Conservation (phyloP, 2,113 vertebrate genomes). For the Heptranchias perlo region DNA sequence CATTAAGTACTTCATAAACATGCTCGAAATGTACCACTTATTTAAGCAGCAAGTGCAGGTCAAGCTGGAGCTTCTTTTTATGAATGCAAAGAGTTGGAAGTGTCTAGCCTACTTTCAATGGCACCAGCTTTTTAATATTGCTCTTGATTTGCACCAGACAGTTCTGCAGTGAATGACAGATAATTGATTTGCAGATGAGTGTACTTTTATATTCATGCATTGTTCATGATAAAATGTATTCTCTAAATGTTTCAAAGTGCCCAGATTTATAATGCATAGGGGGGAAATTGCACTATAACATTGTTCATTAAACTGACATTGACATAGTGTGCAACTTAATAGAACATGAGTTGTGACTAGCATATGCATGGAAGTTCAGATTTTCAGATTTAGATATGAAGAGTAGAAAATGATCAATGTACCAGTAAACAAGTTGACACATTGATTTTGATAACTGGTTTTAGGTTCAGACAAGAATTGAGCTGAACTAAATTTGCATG, state of each 20-base stretch:
- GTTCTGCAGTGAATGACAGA: conserved; percentile 30
- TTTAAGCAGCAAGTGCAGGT: background rate
- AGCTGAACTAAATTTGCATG: background rate
- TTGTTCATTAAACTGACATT: conserved; percentile 23
- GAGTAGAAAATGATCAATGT: background rate
- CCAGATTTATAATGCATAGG: background rate
- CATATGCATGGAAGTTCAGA: background rate
- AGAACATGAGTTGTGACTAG: background rate
- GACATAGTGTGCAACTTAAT: background rate
- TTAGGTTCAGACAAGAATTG: background rate
- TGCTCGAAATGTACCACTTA: background rate
- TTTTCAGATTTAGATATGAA: background rate
- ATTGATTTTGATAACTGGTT: background rate
- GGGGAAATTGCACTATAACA: conserved; percentile 12
- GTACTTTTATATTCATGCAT: conserved; percentile 10
- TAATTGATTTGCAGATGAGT: conserved; percentile 25
- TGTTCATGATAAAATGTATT: background rate
- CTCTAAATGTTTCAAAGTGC: conserved; percentile 27
- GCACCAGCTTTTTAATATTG: conserved; percentile 11
- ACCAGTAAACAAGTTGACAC: background rate
- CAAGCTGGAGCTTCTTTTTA: background rate
- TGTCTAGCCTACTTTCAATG: background rate
- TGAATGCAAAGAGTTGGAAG: conserved; percentile 9
- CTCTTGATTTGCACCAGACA: background rate
- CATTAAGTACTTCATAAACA: conserved; percentile 12